Conservation (phyloP, 2,797 vertebrate species). For the Champsocephalus gunnari region DNA sequence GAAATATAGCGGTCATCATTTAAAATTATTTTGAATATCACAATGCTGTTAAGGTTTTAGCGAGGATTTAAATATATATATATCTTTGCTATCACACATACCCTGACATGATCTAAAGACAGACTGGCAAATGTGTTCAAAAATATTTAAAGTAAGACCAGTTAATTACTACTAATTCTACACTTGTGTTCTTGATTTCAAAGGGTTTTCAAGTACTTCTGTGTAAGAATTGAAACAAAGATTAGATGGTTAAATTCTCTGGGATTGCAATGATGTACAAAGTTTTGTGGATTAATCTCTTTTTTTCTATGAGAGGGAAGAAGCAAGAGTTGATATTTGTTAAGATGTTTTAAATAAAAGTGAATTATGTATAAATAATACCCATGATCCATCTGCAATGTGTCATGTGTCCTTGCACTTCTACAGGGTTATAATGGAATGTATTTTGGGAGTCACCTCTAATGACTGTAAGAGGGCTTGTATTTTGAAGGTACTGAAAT, state of each 20-base stretch:
- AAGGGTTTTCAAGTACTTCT: too few species aligned
- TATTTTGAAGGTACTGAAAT: constrained; percentile 69
- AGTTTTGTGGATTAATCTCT: background rate
- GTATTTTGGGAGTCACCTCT: constrained; percentile 33
- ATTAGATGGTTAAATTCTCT: background rate
- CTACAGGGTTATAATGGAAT: background rate
- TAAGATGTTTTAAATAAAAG: background rate
- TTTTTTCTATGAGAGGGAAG: too few species aligned
- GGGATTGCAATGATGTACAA: background rate
- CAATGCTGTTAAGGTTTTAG: background rate
- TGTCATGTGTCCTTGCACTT: background rate
- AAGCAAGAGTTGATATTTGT: background rate
- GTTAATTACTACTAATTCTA: background rate
- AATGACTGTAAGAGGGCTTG: constrained; percentile 15
- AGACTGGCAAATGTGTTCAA: too few species aligned
- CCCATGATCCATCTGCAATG: background rate
- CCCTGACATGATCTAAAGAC: too few species aligned
- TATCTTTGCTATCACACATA: too few species aligned
- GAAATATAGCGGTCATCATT: background rate
- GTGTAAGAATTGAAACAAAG: background rate
- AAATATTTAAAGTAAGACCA: too few species aligned
- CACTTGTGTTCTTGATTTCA: background rate
- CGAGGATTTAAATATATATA: background rate
- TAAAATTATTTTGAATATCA: background rate
- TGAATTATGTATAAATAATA: background rate